Conservation (phyloP, 2,797 vertebrate species). For the Carcharodon carcharias region DNA sequence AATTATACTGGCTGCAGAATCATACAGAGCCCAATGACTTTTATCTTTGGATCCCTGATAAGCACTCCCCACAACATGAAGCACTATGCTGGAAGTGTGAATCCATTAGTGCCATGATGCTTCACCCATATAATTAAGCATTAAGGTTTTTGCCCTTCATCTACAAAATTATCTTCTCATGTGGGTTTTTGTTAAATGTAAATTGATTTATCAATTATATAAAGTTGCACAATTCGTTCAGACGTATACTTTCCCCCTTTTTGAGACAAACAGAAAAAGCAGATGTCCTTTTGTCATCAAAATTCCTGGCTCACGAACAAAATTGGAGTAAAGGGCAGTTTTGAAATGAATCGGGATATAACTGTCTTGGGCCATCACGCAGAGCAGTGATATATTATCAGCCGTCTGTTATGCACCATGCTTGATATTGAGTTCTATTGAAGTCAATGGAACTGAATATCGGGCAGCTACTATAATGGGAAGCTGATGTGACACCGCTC, state of each 20-base stretch:
- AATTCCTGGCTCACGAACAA: not conserved
- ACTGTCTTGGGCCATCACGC: not conserved
- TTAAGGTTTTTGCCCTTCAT: not conserved
- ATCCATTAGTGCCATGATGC: not conserved
- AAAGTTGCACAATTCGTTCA: not conserved
- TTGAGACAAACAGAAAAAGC: not conserved
- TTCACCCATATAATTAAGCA: not conserved
- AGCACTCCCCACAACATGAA: not conserved
- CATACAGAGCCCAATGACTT: not conserved
- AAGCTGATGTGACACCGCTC: too few species aligned
- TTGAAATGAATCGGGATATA: not conserved
- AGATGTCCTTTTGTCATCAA: not conserved
- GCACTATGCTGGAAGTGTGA: not conserved
- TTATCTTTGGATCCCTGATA: not conserved
- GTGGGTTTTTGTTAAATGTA: not conserved
- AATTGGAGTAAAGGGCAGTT: not conserved
- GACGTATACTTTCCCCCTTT: not conserved
- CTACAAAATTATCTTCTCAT: not conserved
- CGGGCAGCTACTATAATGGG: not conserved
- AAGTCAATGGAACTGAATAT: not conserved
- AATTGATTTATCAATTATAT: not conserved
- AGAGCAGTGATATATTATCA: not conserved
- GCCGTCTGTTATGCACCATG: not conserved
- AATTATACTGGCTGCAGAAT: not conserved
- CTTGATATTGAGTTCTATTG: not conserved